Conservation (phyloP, 2,113 vertebrate species). For the Paracanthobrama guichenoti region DNA sequence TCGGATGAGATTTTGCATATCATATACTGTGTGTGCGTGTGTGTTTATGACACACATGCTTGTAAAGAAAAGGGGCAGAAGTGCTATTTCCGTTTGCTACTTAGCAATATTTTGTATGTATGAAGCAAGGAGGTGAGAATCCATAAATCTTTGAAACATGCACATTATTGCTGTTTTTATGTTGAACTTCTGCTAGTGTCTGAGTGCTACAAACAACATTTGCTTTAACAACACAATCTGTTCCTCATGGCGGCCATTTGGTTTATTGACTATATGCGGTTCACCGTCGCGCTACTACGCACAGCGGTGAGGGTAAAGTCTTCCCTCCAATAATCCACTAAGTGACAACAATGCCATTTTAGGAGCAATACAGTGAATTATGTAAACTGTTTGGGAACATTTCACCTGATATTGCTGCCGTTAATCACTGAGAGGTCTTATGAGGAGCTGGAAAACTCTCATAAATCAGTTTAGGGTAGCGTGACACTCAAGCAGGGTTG, state of each 20-base stretch:
- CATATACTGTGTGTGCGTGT: slow-evolving; percentile 26
- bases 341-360: slow-evolving; percentile 69
- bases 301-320: slow-evolving; percentile 63
- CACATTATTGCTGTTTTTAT: slow-evolving; percentile 76
- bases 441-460: slow-evolving; percentile 62
- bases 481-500: slow-evolving; percentile 32
- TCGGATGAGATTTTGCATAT: not conserved
- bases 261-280: slow-evolving; percentile 74
- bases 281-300: slow-evolving; percentile 57
- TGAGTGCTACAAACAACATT: slow-evolving; percentile 73
- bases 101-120: slow-evolving; percentile 69
- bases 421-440: slow-evolving; percentile 73
- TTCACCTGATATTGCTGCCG: slow-evolving; percentile 70
- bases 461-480: slow-evolving; percentile 67
- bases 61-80: slow-evolving; percentile 64
- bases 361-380: slow-evolving; percentile 70
- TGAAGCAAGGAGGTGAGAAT: slow-evolving; percentile 63
- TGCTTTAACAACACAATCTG: slow-evolving; percentile 77
- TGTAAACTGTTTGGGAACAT: slow-evolving; percentile 70
- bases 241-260: slow-evolving; percentile 73
- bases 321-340: slow-evolving; percentile 67
- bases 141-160: slow-evolving; percentile 72
- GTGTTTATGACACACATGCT: slow-evolving; percentile 52
- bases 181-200: slow-evolving; percentile 69
- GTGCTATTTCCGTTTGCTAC: slow-evolving; percentile 67